phyloP scores from a whole-genome alignment of 1,140 invertebrate genomes.

The Calephelis nemesis region DNA sequence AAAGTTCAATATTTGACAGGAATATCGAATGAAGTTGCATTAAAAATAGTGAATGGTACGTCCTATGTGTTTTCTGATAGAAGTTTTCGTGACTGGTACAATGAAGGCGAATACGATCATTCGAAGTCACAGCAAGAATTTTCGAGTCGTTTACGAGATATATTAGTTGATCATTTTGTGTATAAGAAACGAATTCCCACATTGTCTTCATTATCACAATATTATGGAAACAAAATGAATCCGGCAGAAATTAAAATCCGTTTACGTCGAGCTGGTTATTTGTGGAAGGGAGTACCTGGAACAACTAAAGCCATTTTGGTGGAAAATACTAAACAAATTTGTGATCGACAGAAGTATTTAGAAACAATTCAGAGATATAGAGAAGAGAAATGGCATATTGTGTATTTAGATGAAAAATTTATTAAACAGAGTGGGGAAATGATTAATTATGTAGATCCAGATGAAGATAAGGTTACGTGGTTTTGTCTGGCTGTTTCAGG shows the following conservation, averaged over 20 bases:
- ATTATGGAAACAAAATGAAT: not conserved
- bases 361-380: constrained; percentile 8
- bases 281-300: constrained; percentile 1
- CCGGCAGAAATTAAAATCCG: not conserved
- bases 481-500: not conserved
- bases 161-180: constrained; percentile 6
- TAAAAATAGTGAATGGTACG: not conserved
- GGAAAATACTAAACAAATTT: constrained; percentile 1
- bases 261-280: not conserved
- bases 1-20: constrained; percentile 2
- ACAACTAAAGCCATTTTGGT: constrained; percentile 17
- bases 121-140: not conserved
- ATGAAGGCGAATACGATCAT: not conserved
- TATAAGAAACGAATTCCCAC: not conserved
- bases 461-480: not conserved
- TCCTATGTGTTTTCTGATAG: not conserved
- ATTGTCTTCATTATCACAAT: not conserved
- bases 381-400: constrained; percentile 3
- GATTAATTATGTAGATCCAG: too few species aligned
- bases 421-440: not conserved
- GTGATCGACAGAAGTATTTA: constrained; percentile 11
- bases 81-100: constrained; percentile 1
- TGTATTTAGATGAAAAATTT: constrained; percentile 17
- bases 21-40: constrained; percentile 1
- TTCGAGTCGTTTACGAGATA: not conserved